Base-by-base conservation (phyloP, 30 jellyfish, hydroid and myxozoan genomes). In the Calvadosia cruxmelitensis region DNA sequence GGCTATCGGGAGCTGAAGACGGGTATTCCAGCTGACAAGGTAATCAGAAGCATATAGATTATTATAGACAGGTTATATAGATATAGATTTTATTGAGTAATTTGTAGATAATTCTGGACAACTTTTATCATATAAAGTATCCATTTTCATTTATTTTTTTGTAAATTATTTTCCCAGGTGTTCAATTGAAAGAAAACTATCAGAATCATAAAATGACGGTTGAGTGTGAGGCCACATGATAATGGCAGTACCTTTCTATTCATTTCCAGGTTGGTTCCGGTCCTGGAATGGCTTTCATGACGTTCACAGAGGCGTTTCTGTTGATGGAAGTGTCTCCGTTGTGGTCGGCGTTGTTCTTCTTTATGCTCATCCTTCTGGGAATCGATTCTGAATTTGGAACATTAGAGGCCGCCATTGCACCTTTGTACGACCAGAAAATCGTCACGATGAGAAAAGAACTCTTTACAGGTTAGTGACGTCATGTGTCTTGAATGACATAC, bases 381-480 rank as follows among this genome's bases (percentile, higher is more conserved):
- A 86, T 86, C 20, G 96, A 86, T 53, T 86, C 96, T 1, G 94
- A 86, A 66, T 86, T 86, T 70, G 96, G 96, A 75, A 86, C 96
- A 30, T 67, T 86, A 23, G 96, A 86, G 61, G 96, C 91, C 10
- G 85, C 92, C 52, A 57, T 86, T 35, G 92, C 96, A 1, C 96
- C 96, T 0, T 63, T 86, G 33, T 86, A 86, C 52, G 96, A 86
- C 63, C 73, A 71, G 94, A 79, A 79, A 33, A 48, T 81, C 33
- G 84, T 86, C 31, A 86, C 79, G 33, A 84, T 84, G 74, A 67
- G 74, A 57, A 86, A 78, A 53, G 93, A 79, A 50, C 33, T 78
- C 2, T 86, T 86, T 65, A 86, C 93, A 24, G 96, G 95, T 85
- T 64, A 2, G 52, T 30, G 36, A n/a, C 61, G 12, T 10, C n/a